Conservation (phyloP, 2,797 vertebrate genomes). For the Hapalemur alaotrensis region DNA sequence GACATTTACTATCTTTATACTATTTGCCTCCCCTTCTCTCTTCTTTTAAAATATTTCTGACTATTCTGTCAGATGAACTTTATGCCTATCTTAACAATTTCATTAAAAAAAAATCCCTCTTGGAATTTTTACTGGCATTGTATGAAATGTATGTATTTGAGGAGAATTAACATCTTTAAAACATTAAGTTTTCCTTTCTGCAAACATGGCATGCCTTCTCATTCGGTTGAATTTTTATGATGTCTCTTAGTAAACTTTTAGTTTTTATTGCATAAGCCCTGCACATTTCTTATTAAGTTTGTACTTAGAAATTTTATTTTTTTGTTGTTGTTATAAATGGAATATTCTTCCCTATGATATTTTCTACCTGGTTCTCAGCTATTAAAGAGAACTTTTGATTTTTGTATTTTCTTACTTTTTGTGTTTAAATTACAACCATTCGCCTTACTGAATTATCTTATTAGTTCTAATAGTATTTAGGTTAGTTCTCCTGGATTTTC, state of each 20-base stretch:
- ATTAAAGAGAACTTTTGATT: background rate
- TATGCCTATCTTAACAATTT: conserved; percentile 35
- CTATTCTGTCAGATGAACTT: conserved; percentile 24
- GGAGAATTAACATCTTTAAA: conserved; percentile 49
- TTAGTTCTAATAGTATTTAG: background rate
- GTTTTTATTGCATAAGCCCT: conserved; percentile 41
- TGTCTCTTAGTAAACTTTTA: conserved; percentile 32
- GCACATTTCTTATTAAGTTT: conserved; percentile 27
- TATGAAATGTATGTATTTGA: conserved; percentile 22
- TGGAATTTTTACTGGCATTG: conserved; percentile 32
- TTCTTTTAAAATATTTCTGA: conserved; percentile 34
- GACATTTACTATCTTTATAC: conserved; percentile 44
- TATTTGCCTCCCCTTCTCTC: background rate
- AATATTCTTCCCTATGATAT: conserved; percentile 11
- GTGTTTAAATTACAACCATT: background rate
- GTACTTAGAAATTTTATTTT: conserved; percentile 30
- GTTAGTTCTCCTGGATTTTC: conserved; percentile 24
- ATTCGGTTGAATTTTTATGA: conserved; percentile 22
- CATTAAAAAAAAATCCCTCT: background rate
- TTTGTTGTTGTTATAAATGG: conserved; percentile 17
- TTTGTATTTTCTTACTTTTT: conserved; percentile 19
- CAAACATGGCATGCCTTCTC: background rate
- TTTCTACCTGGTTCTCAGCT: conserved; percentile 50
- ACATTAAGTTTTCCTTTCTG: conserved; percentile 21
- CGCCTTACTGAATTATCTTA: background rate